Base-by-base conservation (phyloP, 2,797 vertebrate species). In the Ctenopoma kingsleyae region DNA sequence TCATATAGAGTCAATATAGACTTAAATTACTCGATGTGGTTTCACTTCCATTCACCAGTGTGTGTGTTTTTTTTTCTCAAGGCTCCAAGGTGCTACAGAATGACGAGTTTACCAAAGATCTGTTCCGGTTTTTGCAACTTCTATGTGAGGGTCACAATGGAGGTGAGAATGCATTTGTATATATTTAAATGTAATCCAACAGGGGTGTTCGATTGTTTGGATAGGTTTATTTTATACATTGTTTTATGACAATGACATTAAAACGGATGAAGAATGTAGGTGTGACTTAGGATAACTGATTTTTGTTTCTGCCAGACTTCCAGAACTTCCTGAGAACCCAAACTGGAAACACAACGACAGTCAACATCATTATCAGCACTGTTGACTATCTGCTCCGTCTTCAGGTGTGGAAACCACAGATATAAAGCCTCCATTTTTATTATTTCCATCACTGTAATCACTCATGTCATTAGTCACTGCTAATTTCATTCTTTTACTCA, bases 91-190 rank as follows among this genome's bases (percentile, higher is more conserved):
- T 99, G 57, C 95, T 99, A 72, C 97, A 97, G 91, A 98, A 98
- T 58, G 97, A 99, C 71, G 98, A 99, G 84, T 99, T 99, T 89
- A 99, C 98, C 41, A 95, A 95, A 89, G 98, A 99, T 91, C 95
- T 99, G 38, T 99, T 99, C 92, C 94, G 98, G 83, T 99, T 99
- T 94, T 95, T 99, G 72, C 98, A 99, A 89, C 95, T 99, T 78
- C 95, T 99, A 9, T 99, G 98, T 85, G 98, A 99, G 95, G 98
- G 98, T 8, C 98, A 99, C 91, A 99, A 99, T 58, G 95, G 96
- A 74, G 98, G 98, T 99, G 90, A 95, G 96, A 51, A 3, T 9
- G 3, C 38, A 19, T 12, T 30, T 22, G 30, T 32, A 1, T 27
- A 5, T 38, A 7, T 22, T 70, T 40, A 7, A 15, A 22, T 66